Evolutionary conservation across 2,888 invertebrate species (phyloP), one percentile per base, ranked within the genome.

Genomic region (Stenichneumon culpator): DNA sequence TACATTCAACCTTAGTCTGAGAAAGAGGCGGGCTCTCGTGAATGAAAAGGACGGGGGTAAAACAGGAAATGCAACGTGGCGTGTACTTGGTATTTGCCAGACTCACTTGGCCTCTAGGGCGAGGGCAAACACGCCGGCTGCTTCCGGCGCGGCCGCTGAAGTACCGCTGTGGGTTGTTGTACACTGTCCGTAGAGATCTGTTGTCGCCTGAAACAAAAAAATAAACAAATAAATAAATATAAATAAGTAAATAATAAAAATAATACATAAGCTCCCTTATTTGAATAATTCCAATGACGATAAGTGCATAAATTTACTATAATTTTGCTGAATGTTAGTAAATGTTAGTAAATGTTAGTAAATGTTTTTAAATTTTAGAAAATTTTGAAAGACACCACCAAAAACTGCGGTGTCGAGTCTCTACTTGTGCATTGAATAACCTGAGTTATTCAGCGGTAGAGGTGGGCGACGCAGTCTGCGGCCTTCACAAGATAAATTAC

Each of bases 111-210:
- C 99, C 95, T 99, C 99, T 78, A 99, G 95, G 3, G 99, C 99
- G 79, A 99, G 95, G 1, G 99, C 99, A 94, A 99, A 99, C 14
- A 99, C 99, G 7, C 99, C 99, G 11, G 99, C 99, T 6, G 99
- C 99, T 94, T 99, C 99, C 0, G 99, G 99, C 7, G 99, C 99
- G 0, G 99, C 99, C 0, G 99, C 99, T 4, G 99, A 99, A 0
- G 99, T 99, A 63, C 99, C 99, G 0, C 99, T 99, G 95, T 99
- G 99, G 0, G 99, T 99, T 44, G 99, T 99, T 2, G 99, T 99
- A 93, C 99, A 99, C 94, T 99, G 98, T 6, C 99, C 99, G 94
- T 99, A 99, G 87, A 99, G 95, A 94, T 99, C 99, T 0, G 99
- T 99, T 3, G 99, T 99, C 11, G 99, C 99, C 97, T 97, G 91